phyloP scores from a whole-genome alignment of 2,797 vertebrate species.

The Danio aesculapii region DNA sequence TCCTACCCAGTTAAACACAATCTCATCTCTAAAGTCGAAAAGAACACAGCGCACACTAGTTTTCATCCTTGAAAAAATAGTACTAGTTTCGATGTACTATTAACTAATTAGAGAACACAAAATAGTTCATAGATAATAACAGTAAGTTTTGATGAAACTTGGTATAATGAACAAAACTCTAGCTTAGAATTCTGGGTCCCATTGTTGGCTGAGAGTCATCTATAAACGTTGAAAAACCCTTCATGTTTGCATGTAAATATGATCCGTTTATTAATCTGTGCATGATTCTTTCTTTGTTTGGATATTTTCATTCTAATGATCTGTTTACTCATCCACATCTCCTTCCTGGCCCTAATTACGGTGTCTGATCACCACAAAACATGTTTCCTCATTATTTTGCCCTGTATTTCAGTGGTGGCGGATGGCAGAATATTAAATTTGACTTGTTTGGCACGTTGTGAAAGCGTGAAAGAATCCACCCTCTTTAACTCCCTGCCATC shows the following conservation, averaged over 20 bases:
- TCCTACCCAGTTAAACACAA: constrained; percentile 2
- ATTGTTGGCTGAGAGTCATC: constrained; percentile 13
- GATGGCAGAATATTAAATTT: constrained; percentile 32
- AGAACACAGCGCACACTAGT: neutral
- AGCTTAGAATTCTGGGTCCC: neutral
- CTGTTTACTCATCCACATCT: constrained; percentile 42
- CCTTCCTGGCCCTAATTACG: constrained; percentile 10
- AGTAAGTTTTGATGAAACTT: neutral
- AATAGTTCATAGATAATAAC: neutral
- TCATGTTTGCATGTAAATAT: constrained; percentile 33
- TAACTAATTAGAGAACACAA: neutral
- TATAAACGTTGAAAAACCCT: neutral
- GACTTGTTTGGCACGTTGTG: neutral
- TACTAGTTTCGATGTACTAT: neutral
- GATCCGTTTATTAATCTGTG: constrained; percentile 32
- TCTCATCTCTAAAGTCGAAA: neutral
- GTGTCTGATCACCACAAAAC: constrained; percentile 16
- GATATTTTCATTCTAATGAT: constrained; percentile 39
- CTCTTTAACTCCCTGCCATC: constrained; percentile 6
- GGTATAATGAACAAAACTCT: neutral
- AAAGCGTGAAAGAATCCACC: neutral
- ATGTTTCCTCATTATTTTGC: constrained; percentile 12
- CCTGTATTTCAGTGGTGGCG: constrained; percentile 23
- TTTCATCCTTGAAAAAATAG: neutral
- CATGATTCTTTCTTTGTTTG: constrained; percentile 18